Percentiles rank a stretch among this genome's conserved stretches.
Conservation (phyloP, 2,888 invertebrate species). For the Caenorhabditis auriculariae region DNA sequence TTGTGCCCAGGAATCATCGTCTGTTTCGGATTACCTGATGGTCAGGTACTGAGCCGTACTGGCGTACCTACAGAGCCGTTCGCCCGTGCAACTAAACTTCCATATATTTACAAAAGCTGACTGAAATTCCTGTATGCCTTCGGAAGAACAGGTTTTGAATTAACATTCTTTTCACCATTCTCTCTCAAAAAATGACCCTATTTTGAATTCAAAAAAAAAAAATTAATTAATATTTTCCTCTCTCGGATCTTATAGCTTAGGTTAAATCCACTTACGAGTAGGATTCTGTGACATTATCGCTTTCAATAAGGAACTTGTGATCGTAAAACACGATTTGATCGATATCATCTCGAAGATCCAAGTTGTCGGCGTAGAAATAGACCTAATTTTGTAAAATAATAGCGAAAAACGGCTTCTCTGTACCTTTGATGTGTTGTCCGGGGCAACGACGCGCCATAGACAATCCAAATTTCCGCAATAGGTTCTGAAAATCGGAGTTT, state of each 20-base stretch:
- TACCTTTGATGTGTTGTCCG: slow-evolving; percentile 21
- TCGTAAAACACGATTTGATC: slow-evolving; percentile 32
- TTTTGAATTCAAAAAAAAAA: no score
- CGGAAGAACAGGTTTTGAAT: not conserved
- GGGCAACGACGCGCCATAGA: slow-evolving; percentile 33
- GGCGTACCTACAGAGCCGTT: slow-evolving; percentile 15
- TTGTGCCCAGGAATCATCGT: not conserved
- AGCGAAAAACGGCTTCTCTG: not conserved
- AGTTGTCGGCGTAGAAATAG: slow-evolving; percentile 32
- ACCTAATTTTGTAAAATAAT: slow-evolving; percentile 8
- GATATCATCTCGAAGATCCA: slow-evolving; percentile 29
- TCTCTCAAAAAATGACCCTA: no score
- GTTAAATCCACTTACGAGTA: slow-evolving; percentile 1
- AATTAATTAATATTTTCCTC: not conserved
- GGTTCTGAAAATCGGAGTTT: slow-evolving; percentile 8
- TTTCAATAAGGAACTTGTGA: slow-evolving; percentile 5
- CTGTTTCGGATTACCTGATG: slow-evolving; percentile 1
- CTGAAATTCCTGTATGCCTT: not conserved
- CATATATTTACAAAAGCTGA: not conserved
- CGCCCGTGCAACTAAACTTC: slow-evolving; percentile 17
- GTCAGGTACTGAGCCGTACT: slow-evolving; percentile 19
- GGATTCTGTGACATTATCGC: slow-evolving; percentile 10
- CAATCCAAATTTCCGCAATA: slow-evolving; percentile 32
- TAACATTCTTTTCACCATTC: not conserved
- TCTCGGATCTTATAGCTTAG: slow-evolving; percentile 3